phyloP scores from a whole-genome alignment of 2,113 vertebrate species.

The Oceanites oceanicus region DNA sequence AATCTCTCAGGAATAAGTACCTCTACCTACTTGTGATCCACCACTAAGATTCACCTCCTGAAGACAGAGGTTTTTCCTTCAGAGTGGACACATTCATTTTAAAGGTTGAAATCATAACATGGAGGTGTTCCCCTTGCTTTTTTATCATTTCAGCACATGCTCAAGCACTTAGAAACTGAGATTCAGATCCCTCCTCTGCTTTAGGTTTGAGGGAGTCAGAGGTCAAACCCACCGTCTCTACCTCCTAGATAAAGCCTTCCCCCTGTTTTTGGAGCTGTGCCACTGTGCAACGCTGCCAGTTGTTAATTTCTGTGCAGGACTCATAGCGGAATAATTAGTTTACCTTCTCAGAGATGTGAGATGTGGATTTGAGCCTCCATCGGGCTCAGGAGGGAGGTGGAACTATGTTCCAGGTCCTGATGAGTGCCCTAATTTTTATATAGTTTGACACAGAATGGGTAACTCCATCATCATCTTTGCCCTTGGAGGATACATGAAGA shows the following conservation, averaged over 20 bases:
- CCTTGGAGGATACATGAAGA: background rate
- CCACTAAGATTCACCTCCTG: background rate
- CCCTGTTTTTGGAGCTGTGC: background rate
- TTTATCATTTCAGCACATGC: background rate
- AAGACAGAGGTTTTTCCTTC: background rate
- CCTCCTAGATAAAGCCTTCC: background rate
- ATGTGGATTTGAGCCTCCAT: background rate
- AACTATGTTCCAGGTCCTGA: background rate
- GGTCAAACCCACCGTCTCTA: background rate
- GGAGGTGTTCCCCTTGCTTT: background rate
- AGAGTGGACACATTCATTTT: background rate
- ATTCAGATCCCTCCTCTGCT: background rate
- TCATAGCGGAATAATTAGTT: fast-evolving
- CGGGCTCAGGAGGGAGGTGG: background rate
- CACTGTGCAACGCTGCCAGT: background rate
- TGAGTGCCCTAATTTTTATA: background rate
- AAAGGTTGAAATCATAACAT: background rate
- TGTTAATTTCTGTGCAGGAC: background rate
- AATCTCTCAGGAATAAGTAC: background rate
- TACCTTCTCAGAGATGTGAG: background rate
- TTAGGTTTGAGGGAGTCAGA: background rate
- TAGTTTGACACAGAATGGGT: background rate
- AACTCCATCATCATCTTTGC: background rate
- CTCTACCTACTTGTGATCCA: background rate
- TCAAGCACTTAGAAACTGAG: background rate